Evolutionary conservation across 2,888 invertebrate genomes (phyloP).

Genomic region (Spatulosminthurus flaviceps): DNA sequence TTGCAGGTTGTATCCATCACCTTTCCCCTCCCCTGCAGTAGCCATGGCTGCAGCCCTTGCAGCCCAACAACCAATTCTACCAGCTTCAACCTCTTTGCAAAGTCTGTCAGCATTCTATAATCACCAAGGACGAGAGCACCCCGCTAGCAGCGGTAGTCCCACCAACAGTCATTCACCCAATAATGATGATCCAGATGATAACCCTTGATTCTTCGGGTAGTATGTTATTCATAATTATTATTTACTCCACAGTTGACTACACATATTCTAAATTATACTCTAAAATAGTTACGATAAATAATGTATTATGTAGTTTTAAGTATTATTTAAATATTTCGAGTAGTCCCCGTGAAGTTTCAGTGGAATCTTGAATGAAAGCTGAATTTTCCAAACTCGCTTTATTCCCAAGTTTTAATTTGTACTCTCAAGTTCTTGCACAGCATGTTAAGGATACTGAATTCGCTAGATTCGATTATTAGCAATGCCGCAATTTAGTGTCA

Average conservation of each 20-base stretch:
- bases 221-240: constrained; percentile 35
- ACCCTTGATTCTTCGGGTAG: constrained; percentile 52
- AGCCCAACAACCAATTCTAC: constrained; percentile 59
- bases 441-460: no score
- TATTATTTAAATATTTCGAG: no score
- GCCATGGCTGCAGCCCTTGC: constrained; percentile 62
- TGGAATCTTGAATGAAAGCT: no score
- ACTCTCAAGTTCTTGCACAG: no score
- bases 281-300: neutral
- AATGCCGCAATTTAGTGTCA: no score
- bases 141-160: constrained; percentile 59
- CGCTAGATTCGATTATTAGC: no score
- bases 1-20: constrained; percentile 61
- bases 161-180: constrained; percentile 62
- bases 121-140: constrained; percentile 55
- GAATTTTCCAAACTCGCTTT: no score
- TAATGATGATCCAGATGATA: constrained; percentile 61
- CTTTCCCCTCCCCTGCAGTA: constrained; percentile 61
- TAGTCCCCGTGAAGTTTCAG: no score
- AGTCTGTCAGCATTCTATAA: constrained; percentile 63
- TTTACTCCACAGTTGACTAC: constrained; percentile 6
- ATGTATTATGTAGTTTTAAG: no score
- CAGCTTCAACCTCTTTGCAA: constrained; percentile 61
- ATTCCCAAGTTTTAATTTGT: no score
- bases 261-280: neutral